Conservation (phyloP, 2,797 vertebrate genomes). For the Pipistrellus pipistrellus region DNA sequence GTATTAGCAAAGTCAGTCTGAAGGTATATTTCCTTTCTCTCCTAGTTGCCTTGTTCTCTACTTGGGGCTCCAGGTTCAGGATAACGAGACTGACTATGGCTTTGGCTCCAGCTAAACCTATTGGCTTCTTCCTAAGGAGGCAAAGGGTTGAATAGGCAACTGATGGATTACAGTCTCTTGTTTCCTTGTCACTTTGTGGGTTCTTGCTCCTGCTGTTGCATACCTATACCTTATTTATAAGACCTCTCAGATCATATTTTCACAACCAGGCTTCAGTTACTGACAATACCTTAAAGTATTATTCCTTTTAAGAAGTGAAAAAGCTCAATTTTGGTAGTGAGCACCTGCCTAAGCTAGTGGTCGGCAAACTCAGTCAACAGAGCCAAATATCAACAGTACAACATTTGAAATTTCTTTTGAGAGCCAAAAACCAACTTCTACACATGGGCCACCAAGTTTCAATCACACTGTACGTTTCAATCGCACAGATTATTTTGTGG, state of each 20-base stretch:
- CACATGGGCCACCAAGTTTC: too few species aligned
- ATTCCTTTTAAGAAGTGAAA: constrained; percentile 10
- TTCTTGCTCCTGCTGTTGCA: constrained; percentile 7
- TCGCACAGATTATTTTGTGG: too few species aligned
- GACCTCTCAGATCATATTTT: constrained; percentile 44
- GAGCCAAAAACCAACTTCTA: too few species aligned
- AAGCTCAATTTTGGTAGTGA: constrained; percentile 10
- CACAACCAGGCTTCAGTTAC: constrained; percentile 25
- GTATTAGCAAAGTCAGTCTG: constrained; percentile 10
- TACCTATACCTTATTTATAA: constrained; percentile 22
- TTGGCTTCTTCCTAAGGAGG: constrained; percentile 47
- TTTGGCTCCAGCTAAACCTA: constrained; percentile 48
- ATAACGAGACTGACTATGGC: constrained; percentile 38
- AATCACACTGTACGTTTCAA: too few species aligned
- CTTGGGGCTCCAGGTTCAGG: constrained; percentile 26
- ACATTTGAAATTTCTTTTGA: too few species aligned
- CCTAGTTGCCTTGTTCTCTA: constrained; percentile 36
- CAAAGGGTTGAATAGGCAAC: not conserved
- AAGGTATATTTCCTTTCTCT: constrained; percentile 25
- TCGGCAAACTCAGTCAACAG: too few species aligned
- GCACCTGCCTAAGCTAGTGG: not conserved
- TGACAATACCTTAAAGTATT: not conserved
- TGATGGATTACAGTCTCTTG: not conserved
- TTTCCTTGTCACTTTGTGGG: not conserved
- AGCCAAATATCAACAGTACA: too few species aligned